Conservation (phyloP, 2,888 invertebrate genomes). For the Drosophila aldrichi region DNA sequence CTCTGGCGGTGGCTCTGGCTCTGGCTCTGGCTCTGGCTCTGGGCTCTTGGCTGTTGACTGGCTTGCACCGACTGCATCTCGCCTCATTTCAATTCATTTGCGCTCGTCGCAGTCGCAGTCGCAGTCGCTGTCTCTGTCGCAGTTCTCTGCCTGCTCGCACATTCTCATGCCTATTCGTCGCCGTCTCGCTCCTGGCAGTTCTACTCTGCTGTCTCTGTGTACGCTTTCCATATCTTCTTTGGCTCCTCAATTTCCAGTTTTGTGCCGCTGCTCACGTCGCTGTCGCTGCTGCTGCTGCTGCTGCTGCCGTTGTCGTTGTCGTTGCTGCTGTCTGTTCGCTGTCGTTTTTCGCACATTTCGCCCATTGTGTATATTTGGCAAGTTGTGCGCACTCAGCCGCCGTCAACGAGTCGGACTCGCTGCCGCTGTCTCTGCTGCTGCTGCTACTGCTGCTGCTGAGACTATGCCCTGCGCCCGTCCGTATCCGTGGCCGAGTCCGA, state of each 20-base stretch:
- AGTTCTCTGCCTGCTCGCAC: conserved; percentile 7
- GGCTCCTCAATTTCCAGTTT: conserved; percentile 76
- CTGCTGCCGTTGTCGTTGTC: too few relatives aligned
- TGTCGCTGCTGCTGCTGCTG: not conserved
- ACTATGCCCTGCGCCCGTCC: conserved; percentile 22
- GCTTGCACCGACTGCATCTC: conserved; percentile 54
- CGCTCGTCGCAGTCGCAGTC: conserved; percentile 23
- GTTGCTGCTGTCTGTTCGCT: conserved; percentile 28
- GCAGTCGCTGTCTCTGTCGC: conserved; percentile 14
- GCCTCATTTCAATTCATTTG: conserved; percentile 65
- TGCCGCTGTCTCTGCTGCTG: not conserved
- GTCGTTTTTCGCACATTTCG: conserved; percentile 75
- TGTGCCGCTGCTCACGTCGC: conserved; percentile 12
- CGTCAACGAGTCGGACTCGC: conserved; percentile 55
- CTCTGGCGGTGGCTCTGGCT: conserved; percentile 31
- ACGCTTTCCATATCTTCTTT: conserved; percentile 45
- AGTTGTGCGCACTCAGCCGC: conserved; percentile 66
- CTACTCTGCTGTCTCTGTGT: conserved; percentile 29
- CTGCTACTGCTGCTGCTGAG: conserved; percentile 4
- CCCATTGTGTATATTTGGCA: conserved; percentile 74
- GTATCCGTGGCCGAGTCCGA: conserved; percentile 30
- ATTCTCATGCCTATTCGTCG: conserved; percentile 19
- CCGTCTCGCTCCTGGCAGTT: conserved; percentile 35
- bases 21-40: conserved; percentile 27
- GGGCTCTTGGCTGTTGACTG: conserved; percentile 26